Evolutionary conservation across 53 echinoderm and acorn worm species (phyloP).

Genomic region (Echinarachnius parma): DNA sequence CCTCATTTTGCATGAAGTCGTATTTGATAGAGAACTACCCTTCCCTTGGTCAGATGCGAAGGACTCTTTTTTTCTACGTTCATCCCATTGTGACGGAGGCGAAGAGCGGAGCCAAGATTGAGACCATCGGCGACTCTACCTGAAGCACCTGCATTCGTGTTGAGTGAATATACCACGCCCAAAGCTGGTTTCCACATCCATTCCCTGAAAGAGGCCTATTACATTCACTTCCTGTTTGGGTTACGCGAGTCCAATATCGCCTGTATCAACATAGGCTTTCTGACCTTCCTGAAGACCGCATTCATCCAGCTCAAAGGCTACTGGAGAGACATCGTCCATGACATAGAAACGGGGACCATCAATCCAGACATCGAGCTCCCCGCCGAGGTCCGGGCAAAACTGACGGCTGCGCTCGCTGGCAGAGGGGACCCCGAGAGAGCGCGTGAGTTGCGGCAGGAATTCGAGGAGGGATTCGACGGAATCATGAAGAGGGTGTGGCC

Average conservation of each 20-base stretch:
- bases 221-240: conserved; percentile 23
- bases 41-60: conserved; percentile 31
- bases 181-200: not conserved
- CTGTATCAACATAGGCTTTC: conserved; percentile 4
- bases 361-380: conserved; percentile 31
- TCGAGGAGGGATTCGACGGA: conserved; percentile 59
- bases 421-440: conserved; percentile 40
- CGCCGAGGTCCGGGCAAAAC: conserved; percentile 15
- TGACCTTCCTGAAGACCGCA: conserved; percentile 22
- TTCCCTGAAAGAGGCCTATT: conserved; percentile 9
- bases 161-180: not conserved
- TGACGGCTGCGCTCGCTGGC: not conserved
- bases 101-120: conserved; percentile 26
- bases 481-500: conserved; percentile 70
- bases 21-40: conserved; percentile 6
- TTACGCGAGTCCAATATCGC: conserved; percentile 42
- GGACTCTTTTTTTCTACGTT: conserved; percentile 28
- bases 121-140: conserved; percentile 9
- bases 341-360: conserved; percentile 43
- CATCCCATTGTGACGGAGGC: conserved; percentile 8
- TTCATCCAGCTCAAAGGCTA: conserved; percentile 24
- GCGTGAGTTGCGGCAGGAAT: conserved; percentile 46
- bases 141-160: not conserved
- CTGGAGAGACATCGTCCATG: conserved; percentile 45
- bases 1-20: no score